Percentiles rank a stretch among this genome's conserved stretches.
phyloP scores from a whole-genome alignment of 1,140 invertebrate genomes.

The Drosophila pallidifrons region DNA sequence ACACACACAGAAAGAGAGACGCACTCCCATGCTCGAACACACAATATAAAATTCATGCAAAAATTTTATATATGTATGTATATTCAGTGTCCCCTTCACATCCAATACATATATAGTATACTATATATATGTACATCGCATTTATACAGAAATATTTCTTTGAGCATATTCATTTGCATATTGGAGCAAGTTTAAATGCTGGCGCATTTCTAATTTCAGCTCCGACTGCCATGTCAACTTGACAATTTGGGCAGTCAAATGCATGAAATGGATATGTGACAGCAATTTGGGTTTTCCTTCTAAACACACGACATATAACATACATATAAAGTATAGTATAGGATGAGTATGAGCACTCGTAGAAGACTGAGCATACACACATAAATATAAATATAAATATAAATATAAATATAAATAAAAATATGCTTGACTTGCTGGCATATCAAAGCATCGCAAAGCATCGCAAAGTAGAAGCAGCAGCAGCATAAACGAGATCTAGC shows the following conservation, averaged over 20 bases:
- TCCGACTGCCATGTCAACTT: constrained; percentile 68
- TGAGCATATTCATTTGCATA: constrained; percentile 59
- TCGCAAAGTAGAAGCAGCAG: no score
- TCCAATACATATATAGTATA: constrained; percentile 11
- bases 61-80: constrained; percentile 47
- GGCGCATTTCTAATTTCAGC: constrained; percentile 75
- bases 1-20: neutral
- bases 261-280: constrained; percentile 60
- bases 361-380: neutral
- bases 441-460: constrained; percentile 5
- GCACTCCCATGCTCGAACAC: neutral
- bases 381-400: constrained; percentile 39
- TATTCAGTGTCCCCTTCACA: neutral
- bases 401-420: constrained; percentile 25
- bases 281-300: constrained; percentile 48
- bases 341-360: neutral
- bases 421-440: constrained; percentile 35
- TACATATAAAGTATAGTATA: no score
- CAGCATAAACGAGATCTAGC: constrained; percentile 19
- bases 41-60: constrained; percentile 68
- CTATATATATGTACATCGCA: neutral
- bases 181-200: constrained; percentile 67
- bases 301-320: neutral
- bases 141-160: constrained; percentile 36
- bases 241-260: constrained; percentile 76